Conservation (phyloP, 1,140 invertebrate genomes). For the Proales similis region DNA sequence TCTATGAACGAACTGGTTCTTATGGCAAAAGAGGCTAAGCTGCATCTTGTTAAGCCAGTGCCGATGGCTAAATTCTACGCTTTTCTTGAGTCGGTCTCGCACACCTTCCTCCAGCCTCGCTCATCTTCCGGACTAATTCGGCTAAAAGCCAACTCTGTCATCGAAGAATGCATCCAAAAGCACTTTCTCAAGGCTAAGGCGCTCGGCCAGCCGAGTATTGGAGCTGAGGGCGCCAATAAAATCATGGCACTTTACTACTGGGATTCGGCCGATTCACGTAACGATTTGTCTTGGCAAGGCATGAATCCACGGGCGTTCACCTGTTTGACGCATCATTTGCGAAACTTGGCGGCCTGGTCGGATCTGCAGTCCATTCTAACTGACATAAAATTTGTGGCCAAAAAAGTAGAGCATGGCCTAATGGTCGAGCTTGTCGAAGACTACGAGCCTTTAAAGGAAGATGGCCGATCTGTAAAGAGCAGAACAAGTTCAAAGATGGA, state of each 20-base stretch:
- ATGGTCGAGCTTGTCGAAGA: slow-evolving; percentile 44
- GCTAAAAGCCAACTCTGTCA: slow-evolving; percentile 5
- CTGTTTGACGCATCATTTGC: slow-evolving; percentile 31
- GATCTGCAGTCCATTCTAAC: slow-evolving; percentile 43
- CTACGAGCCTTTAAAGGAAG: slow-evolving; percentile 39
- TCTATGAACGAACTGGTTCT: slow-evolving; percentile 8
- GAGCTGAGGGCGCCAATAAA: slow-evolving; percentile 22
- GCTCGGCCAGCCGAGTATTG: background rate
- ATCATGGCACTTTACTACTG: slow-evolving; percentile 20
- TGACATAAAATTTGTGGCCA: slow-evolving; percentile 44
- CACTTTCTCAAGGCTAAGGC: background rate
- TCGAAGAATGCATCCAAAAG: no score
- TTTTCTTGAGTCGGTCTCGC: slow-evolving; percentile 12
- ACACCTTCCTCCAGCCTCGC: slow-evolving; percentile 28
- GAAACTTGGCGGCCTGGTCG: slow-evolving; percentile 40
- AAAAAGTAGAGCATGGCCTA: slow-evolving; percentile 45
- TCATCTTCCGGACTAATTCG: slow-evolving; percentile 6
- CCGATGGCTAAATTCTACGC: slow-evolving; percentile 31
- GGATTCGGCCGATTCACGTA: background rate
- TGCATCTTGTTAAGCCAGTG: no score
- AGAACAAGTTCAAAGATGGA: slow-evolving; percentile 1
- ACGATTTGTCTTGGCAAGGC: background rate
- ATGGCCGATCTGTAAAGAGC: slow-evolving; percentile 41
- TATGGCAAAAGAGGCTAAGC: background rate
- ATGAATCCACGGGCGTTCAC: background rate